Evolutionary conservation across 2,113 vertebrate species (phyloP), one percentile per base, ranked within the genome.

Genomic region (Seriola aureovittata): DNA sequence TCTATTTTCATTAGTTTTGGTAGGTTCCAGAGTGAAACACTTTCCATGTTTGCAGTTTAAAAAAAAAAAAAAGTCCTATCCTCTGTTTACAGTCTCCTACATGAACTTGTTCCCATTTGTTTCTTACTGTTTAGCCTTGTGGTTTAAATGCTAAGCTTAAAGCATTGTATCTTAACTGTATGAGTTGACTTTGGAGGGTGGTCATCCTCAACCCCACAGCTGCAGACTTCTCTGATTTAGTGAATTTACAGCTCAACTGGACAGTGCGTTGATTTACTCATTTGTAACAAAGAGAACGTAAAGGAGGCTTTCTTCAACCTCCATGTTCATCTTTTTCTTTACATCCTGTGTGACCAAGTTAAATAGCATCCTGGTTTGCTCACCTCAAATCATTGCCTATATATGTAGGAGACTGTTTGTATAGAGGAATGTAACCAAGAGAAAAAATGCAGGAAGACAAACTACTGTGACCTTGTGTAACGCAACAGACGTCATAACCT

Each of bases 361-460:
- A 93, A 91, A 92, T 87, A 68, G 58, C 88, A 86, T 70, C 32
- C 66, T 50, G 69, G 88, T 88, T 89, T 84, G 84, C 71, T 80
- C 71, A 81, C 75, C 58, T 65, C 66, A 80, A 68, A 89, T 69
- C 78, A 83, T 80, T 78, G 64, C 68, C 67, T 57, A 58, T 63
- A 69, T 60, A 48, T 75, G 54, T 25, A 40, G 63, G 64, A 52
- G 55, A 36, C 23, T 52, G 72, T 93, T 88, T 91, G 82, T n/a
- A 48, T 17, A 80, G 82, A 65, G 75, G 58, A 71, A 79, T 36
- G 89, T 84, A 87, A 87, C 89, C 81, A 79, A 3, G 83, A 52
- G 75, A 63, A 78, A 84, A 85, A 87, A 91, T 85, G 89, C 72
- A 59, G 36, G 21, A 70, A 78, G 89, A 80, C 90, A 71, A 91